phyloP scores from a whole-genome alignment of 2,113 vertebrate species.

The Orthonyx spaldingii region DNA sequence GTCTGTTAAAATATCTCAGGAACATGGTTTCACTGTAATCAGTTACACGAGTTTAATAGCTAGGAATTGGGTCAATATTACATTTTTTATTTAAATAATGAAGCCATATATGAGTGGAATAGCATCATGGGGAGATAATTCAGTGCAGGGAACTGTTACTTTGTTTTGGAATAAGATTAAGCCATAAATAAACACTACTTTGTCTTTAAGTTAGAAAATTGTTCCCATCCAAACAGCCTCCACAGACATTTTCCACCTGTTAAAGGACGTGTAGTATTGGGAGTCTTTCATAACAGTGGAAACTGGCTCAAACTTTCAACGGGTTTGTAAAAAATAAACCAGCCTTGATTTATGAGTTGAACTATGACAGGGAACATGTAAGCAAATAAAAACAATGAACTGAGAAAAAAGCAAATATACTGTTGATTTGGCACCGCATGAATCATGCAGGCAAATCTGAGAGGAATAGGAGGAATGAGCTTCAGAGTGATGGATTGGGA shows the following conservation, averaged over 20 bases:
- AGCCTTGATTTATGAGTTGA: slow-evolving; percentile 58
- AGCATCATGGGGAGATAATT: slow-evolving; percentile 40
- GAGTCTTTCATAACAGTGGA: slow-evolving; percentile 62
- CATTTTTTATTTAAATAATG: slow-evolving; percentile 46
- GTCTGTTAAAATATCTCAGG: background rate
- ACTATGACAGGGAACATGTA: slow-evolving; percentile 59
- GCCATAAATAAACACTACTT: slow-evolving; percentile 62
- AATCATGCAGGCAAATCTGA: slow-evolving; percentile 41
- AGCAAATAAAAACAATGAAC: slow-evolving; percentile 69
- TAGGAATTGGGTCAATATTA: slow-evolving; percentile 32
- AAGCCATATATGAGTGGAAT: slow-evolving; percentile 32
- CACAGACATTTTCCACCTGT: slow-evolving; percentile 64
- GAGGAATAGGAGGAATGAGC: slow-evolving; percentile 5
- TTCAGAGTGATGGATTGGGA: slow-evolving; percentile 52
- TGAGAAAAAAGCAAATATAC: slow-evolving; percentile 56
- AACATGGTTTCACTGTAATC: slow-evolving; percentile 16
- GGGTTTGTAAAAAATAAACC: slow-evolving; percentile 65
- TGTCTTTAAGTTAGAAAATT: slow-evolving; percentile 57
- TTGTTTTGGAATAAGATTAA: slow-evolving; percentile 62
- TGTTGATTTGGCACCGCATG: slow-evolving; percentile 51
- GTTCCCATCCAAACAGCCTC: slow-evolving; percentile 41
- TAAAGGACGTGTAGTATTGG: slow-evolving; percentile 30
- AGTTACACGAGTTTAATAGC: slow-evolving; percentile 26
- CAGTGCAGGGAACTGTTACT: background rate
- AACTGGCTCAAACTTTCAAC: slow-evolving; percentile 58